phyloP scores from a whole-genome alignment of 2,888 invertebrate species.

The Latrodectus elegans region DNA sequence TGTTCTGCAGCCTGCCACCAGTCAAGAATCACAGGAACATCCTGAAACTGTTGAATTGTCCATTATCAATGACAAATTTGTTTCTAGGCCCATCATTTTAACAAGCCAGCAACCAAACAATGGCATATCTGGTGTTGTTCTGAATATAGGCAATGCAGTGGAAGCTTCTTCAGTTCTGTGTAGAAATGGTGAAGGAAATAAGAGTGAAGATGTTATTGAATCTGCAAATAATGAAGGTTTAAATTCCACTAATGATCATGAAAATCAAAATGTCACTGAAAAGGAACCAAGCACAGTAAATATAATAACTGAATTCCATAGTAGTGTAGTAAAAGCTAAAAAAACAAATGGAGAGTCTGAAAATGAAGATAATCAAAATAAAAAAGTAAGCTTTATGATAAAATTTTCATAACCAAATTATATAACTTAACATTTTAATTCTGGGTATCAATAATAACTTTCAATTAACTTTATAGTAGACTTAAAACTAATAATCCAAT shows the following conservation, averaged over 20 bases:
- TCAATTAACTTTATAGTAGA: too few relatives aligned
- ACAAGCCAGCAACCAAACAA: conserved; percentile 45
- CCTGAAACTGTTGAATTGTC: conserved; percentile 64
- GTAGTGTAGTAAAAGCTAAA: conserved; percentile 64
- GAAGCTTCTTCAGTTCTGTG: conserved; percentile 44
- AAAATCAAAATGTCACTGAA: conserved; percentile 29
- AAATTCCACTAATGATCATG: conserved; percentile 25
- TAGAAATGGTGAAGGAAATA: conserved; percentile 7
- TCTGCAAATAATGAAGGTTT: conserved; percentile 4
- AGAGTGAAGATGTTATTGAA: conserved; percentile 6
- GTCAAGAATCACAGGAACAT: conserved; percentile 23
- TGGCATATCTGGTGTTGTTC: conserved; percentile 52
- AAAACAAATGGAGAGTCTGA: conserved; percentile 37
- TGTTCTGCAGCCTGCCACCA: conserved; percentile 34
- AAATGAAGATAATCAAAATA: conserved; percentile 46
- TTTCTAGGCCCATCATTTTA: conserved; percentile 68
- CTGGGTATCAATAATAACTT: too few relatives aligned
- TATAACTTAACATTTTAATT: too few relatives aligned
- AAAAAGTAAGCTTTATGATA: conserved; percentile 43
- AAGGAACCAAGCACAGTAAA: conserved; percentile 56
- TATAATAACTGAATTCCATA: conserved; percentile 68
- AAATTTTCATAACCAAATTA: not conserved
- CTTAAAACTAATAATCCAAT: too few relatives aligned
- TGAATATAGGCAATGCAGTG: conserved; percentile 55
- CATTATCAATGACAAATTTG: conserved; percentile 62